These are phyloP conservation scores for Oryzias celebensis DNA, from an alignment of 2,113 vertebrate genomes.

Conservation along the genomic window DNA sequence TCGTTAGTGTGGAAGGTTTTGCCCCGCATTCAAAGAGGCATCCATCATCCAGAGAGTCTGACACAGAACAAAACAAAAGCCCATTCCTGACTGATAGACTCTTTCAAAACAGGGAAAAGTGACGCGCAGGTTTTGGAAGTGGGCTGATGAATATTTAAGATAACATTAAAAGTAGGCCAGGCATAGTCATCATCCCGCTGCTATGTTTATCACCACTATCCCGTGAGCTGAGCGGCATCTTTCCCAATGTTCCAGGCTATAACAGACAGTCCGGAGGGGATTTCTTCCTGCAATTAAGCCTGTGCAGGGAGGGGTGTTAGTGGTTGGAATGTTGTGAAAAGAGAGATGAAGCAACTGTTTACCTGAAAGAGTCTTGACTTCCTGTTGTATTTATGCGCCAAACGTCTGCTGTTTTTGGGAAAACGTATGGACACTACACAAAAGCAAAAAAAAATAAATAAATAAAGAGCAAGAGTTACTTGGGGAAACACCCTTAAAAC, in stretches of 20 bases:
- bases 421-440: not conserved
- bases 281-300: constrained; percentile 67
- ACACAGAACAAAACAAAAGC: constrained; percentile 51
- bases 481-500: no score
- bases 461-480: no score
- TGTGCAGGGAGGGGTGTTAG: constrained; percentile 52
- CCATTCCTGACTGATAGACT: constrained; percentile 21
- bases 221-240: constrained; percentile 28
- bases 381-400: constrained; percentile 39
- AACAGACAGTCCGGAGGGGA: constrained; percentile 51
- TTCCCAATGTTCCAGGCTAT: constrained; percentile 62
- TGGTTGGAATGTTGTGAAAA: constrained; percentile 66
- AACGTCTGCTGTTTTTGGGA: constrained; percentile 9
- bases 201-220: constrained; percentile 32
- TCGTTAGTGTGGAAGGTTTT: constrained; percentile 16
- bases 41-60: constrained; percentile 23
- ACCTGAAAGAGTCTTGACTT: constrained; percentile 52
- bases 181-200: constrained; percentile 11
- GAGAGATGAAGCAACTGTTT: constrained; percentile 62
- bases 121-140: constrained; percentile 12
- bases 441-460: not conserved
- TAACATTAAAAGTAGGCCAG: constrained; percentile 55
- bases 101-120: constrained; percentile 66
- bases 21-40: constrained; percentile 17
- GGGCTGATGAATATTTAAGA: constrained; percentile 47